Conservation (phyloP, 2,888 invertebrate species). For the Ectemnius cavifrons region DNA sequence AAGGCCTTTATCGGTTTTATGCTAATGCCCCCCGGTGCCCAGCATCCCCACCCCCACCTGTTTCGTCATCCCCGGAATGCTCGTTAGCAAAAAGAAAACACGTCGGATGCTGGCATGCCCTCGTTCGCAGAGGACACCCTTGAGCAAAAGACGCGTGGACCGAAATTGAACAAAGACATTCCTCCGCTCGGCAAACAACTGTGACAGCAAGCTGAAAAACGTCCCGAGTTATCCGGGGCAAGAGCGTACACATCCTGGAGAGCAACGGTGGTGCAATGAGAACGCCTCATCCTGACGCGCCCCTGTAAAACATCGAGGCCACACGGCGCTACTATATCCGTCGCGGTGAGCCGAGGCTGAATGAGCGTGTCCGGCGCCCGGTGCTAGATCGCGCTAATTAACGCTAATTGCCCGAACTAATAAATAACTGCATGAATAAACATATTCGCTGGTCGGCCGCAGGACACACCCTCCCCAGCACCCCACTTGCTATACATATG, state of each 20-base stretch:
- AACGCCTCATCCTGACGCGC: conserved; percentile 28
- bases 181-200: too few species aligned
- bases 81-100: too few species aligned
- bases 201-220: too few species aligned
- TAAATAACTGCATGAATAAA: conserved; percentile 74
- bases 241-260: neutral
- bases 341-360: conserved; percentile 43
- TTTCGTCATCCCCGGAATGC: too few species aligned
- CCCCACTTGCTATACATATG: too few species aligned
- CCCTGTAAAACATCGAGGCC: conserved; percentile 64
- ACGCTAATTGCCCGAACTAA: conserved; percentile 75
- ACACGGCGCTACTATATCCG: conserved; percentile 47
- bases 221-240: too few species aligned
- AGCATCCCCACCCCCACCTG: too few species aligned
- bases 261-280: conserved; percentile 23
- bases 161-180: too few species aligned
- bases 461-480: neutral
- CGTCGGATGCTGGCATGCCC: too few species aligned
- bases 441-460: conserved; percentile 62
- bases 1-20: conserved; percentile 63
- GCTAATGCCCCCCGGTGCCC: conserved; percentile 53
- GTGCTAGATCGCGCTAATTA: conserved; percentile 74
- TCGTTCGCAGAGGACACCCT: too few species aligned
- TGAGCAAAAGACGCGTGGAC: too few species aligned
- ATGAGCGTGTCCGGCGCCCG: conserved; percentile 21